Evolutionary conservation across 2,888 invertebrate species (phyloP).

Genomic region (Trissolcus brochymenae): DNA sequence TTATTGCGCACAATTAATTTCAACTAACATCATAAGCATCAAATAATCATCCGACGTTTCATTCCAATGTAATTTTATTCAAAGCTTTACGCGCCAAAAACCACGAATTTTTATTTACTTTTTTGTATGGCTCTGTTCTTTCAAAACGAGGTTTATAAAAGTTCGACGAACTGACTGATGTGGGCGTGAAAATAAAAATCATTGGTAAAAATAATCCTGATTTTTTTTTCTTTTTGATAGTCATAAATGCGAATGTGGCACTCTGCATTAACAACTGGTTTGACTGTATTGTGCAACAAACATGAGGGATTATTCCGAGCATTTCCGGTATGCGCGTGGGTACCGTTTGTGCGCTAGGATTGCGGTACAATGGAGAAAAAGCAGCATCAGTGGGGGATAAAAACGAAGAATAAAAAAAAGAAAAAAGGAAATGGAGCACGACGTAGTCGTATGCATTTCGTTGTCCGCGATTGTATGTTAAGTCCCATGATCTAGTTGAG

Average conservation of each 20-base stretch:
- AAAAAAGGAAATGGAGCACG: conserved; percentile 63
- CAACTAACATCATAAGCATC: too few species aligned
- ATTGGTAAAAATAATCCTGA: too few species aligned
- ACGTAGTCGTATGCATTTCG: conserved; percentile 57
- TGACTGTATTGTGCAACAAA: conserved; percentile 53
- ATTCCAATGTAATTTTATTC: too few species aligned
- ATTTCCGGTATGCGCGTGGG: conserved; percentile 59
- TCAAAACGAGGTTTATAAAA: too few species aligned
- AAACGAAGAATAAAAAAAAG: conserved; percentile 49
- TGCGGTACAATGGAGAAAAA: conserved; percentile 58
- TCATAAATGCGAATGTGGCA: conserved; percentile 32
- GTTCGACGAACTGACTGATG: too few species aligned
- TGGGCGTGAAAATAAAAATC: too few species aligned
- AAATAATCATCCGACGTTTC: too few species aligned
- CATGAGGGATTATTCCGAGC: conserved; percentile 56
- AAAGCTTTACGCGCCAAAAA: too few species aligned
- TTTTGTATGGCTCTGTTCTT: too few species aligned
- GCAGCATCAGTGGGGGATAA: conserved; percentile 23
- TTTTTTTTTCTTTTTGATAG: neutral
- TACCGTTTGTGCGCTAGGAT: conserved; percentile 54
- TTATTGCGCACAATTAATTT: neutral
- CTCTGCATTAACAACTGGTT: conserved; percentile 48
- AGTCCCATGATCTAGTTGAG: conserved; percentile 55
- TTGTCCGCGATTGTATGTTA: conserved; percentile 68
- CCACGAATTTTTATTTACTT: too few species aligned